A percentile compares a stretch with the other conserved stretches of the same genome.
These are phyloP conservation scores for Oncorhynchus gorbuscha DNA, from an alignment of 2,113 vertebrate genomes.

Conservation along the genomic window DNA sequence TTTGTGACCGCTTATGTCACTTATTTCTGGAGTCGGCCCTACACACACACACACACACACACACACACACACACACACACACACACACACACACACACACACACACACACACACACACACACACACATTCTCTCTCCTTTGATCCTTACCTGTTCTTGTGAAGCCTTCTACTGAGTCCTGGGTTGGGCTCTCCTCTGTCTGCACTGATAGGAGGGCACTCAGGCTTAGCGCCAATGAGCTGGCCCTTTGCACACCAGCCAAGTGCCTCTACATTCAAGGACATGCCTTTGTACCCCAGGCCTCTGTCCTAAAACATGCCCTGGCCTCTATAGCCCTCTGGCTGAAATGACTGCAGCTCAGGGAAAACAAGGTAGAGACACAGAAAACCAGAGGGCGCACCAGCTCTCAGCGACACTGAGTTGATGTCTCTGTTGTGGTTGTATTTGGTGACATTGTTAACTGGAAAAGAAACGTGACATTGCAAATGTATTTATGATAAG, in stretches of 20 bases:
- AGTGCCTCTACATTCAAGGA: slow-evolving; percentile 71
- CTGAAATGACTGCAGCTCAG: slow-evolving; percentile 38
- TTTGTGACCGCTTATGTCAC: no score
- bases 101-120: slow-evolving; percentile 11
- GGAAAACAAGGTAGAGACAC: not conserved
- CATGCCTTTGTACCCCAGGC: slow-evolving; percentile 57
- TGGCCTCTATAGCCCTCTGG: slow-evolving; percentile 24
- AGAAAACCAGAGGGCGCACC: slow-evolving; percentile 19
- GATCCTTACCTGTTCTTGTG: slow-evolving; percentile 50
- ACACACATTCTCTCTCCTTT: slow-evolving; percentile 12
- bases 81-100: not conserved
- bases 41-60: not conserved
- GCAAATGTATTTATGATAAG: slow-evolving; percentile 26
- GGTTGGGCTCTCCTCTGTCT: slow-evolving; percentile 47
- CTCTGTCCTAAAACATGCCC: slow-evolving; percentile 25
- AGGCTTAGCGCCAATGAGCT: slow-evolving; percentile 51
- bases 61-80: no score
- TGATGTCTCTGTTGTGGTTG: not conserved
- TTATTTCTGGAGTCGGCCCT: not conserved
- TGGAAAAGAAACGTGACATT: not conserved
- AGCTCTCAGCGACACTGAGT: not conserved
- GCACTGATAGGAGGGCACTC: slow-evolving; percentile 56
- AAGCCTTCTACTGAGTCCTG: slow-evolving; percentile 59
- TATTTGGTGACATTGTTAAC: not conserved
- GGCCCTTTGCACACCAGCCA: slow-evolving; percentile 64